Percentiles rank a stretch among this genome's conserved stretches.
phyloP scores from a whole-genome alignment of 2,797 vertebrate species.

The Pangasius sanitwongsei region DNA sequence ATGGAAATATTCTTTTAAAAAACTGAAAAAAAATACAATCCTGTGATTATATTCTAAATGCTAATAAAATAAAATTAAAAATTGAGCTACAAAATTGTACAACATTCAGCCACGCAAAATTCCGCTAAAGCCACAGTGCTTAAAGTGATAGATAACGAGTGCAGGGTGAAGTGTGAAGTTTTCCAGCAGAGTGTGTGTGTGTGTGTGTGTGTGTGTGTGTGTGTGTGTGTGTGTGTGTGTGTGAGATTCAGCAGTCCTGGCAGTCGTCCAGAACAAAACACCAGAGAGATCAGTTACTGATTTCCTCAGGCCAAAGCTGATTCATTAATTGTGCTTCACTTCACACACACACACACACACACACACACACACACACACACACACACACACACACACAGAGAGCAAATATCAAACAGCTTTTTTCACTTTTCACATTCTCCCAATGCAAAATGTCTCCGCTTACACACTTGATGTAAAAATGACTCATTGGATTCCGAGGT shows the following conservation, averaged over 20 bases:
- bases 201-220: background rate
- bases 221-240: background rate
- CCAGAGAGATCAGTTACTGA: slow-evolving; percentile 47
- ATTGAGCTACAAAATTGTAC: background rate
- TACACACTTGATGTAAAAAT: slow-evolving; percentile 47
- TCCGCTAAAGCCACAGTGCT: background rate
- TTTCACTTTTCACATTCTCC: slow-evolving; percentile 45
- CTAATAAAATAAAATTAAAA: background rate
- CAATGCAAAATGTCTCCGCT: slow-evolving; percentile 47
- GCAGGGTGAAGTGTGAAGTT: background rate
- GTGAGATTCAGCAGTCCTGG: background rate
- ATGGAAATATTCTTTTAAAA: background rate
- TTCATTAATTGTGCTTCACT: slow-evolving; percentile 56
- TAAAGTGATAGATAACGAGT: background rate
- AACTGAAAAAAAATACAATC: background rate
- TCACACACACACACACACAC: background rate
- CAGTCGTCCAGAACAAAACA: slow-evolving; percentile 40
- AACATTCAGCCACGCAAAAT: background rate
- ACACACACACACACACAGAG: slow-evolving; percentile 7
- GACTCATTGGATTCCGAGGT: slow-evolving; percentile 39
- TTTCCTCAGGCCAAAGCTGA: slow-evolving; percentile 52
- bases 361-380: background rate
- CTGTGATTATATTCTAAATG: background rate
- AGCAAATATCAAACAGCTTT: slow-evolving; percentile 53
- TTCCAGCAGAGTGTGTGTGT: background rate